These are phyloP conservation scores for Nyctibius bracteatus DNA, from an alignment of 2,113 vertebrate species.

Conservation along the genomic window DNA sequence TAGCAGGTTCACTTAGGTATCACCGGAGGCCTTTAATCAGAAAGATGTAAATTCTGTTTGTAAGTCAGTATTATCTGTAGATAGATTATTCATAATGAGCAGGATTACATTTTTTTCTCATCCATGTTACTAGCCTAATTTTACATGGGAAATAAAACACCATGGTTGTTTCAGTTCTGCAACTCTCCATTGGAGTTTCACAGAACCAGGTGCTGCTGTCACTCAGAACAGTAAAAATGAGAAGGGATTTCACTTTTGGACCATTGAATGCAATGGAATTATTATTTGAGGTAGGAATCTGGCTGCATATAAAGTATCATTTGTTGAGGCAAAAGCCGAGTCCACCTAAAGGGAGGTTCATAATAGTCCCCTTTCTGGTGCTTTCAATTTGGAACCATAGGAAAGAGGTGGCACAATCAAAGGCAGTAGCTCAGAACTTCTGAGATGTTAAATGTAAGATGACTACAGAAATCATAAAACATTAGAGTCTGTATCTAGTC, in stretches of 20 bases:
- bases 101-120: background rate
- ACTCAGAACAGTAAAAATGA: background rate
- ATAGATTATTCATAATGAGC: background rate
- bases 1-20: background rate
- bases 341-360: background rate
- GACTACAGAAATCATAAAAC: background rate
- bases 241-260: background rate
- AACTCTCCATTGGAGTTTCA: background rate
- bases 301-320: background rate
- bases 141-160: background rate
- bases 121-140: background rate
- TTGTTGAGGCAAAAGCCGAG: background rate
- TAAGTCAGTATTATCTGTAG: background rate
- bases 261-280: background rate
- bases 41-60: background rate
- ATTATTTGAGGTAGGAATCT: background rate
- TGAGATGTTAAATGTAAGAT: background rate
- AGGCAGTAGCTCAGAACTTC: background rate
- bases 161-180: background rate
- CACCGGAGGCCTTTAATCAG: background rate
- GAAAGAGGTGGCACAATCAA: background rate
- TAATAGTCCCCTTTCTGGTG: background rate
- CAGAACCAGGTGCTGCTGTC: background rate
- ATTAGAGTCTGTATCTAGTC: background rate
- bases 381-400: background rate